These are phyloP conservation scores for Sebastes vulpes DNA, from an alignment of 2,797 vertebrate species.

Conservation along the genomic window DNA sequence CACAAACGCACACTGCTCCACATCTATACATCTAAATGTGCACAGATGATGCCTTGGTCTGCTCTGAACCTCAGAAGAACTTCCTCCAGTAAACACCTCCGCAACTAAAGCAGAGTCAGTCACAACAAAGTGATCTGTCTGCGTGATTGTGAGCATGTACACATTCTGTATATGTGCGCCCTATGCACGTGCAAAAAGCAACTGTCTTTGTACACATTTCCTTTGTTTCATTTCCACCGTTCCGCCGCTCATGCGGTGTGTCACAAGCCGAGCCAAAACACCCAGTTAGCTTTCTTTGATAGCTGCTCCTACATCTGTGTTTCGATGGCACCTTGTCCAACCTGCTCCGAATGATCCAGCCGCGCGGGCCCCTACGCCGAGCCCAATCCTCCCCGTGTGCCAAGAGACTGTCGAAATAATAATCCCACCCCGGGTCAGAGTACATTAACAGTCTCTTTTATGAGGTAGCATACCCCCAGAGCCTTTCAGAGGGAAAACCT, in stretches of 20 bases:
- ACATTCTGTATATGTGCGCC: neutral
- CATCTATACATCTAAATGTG: neutral
- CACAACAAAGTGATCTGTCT: neutral
- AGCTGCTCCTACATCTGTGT: conserved; percentile 60
- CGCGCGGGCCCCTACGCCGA: neutral
- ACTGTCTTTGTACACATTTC: conserved; percentile 28
- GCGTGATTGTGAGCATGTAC: neutral
- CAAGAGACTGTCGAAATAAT: conserved; percentile 65
- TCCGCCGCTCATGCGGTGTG: conserved; percentile 2
- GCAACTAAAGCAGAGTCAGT: neutral
- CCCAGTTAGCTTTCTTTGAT: conserved; percentile 61
- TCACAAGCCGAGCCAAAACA: conserved; percentile 59
- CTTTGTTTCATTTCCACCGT: conserved; percentile 49
- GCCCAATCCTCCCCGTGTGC: conserved; percentile 38
- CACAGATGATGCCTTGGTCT: neutral
- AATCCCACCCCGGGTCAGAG: conserved; percentile 66
- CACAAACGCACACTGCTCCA: neutral
- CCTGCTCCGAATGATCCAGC: conserved; percentile 43
- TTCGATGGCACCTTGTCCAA: conserved; percentile 63
- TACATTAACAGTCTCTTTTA: conserved; percentile 75
- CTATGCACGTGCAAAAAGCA: conserved; percentile 1
- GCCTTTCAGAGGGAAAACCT: conserved; percentile 49
- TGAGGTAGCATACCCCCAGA: conserved; percentile 53
- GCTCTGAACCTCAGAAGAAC: conserved; percentile 24
- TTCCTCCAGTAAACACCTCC: conserved; percentile 3